phyloP scores from a whole-genome alignment of 2,113 vertebrate genomes.

The Bambusicola thoracicus region DNA sequence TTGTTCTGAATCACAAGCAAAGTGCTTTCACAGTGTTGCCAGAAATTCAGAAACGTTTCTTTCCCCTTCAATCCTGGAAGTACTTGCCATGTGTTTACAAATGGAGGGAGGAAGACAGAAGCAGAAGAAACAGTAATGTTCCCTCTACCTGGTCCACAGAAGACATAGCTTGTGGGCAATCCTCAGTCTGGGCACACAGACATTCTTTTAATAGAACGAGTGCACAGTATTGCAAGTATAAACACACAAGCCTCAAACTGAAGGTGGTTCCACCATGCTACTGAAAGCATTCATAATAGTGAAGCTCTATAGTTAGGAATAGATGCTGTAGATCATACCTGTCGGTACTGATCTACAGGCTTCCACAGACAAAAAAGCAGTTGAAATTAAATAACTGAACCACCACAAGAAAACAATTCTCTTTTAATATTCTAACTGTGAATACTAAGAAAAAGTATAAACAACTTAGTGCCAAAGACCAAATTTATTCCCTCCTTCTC shows the following conservation, averaged over 20 bases:
- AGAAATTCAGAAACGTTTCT: not conserved
- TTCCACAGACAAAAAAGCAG: not conserved
- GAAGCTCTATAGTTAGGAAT: not conserved
- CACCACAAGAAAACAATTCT: not conserved
- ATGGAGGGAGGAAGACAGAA: not conserved
- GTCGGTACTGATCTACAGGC: not conserved
- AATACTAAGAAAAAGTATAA: not conserved
- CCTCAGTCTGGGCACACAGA: not conserved
- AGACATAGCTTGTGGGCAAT: not conserved
- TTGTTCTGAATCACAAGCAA: not conserved
- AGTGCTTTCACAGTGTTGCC: rapidly evolving
- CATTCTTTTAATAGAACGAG: not conserved
- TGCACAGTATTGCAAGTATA: not conserved
- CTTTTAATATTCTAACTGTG: not conserved
- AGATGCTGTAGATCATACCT: not conserved
- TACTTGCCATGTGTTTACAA: not conserved
- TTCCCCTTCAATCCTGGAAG: not conserved
- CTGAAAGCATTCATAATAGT: not conserved
- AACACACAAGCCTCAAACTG: not conserved
- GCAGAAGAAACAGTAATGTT: not conserved
- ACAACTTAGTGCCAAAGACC: not conserved
- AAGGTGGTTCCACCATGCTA: not conserved
- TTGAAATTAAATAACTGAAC: not conserved
- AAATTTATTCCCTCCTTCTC: not conserved
- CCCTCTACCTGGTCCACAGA: not conserved